Evolutionary conservation across 2,888 invertebrate genomes (phyloP).

Genomic region (Neoitamus cyanurus): DNA sequence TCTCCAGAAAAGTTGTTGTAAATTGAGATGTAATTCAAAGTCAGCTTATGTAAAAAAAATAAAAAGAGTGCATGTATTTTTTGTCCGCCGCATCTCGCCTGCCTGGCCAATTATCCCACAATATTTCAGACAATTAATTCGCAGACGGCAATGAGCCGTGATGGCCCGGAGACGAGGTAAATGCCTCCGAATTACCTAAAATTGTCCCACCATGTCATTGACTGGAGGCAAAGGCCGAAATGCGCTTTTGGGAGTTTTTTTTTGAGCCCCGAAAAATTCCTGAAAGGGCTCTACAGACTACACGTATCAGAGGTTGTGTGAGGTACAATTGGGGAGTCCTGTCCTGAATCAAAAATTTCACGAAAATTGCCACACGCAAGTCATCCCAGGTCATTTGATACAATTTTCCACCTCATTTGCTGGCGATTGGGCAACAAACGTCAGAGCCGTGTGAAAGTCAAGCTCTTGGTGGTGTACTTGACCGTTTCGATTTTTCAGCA

Average conservation of each 20-base stretch:
- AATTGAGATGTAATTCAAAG: neutral
- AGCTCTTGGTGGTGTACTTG: neutral
- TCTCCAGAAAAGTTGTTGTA: neutral
- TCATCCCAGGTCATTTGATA: conserved; percentile 66
- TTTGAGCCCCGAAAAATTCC: conserved; percentile 8
- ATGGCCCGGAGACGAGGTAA: neutral
- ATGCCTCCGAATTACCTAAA: neutral
- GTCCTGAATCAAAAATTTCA: conserved; percentile 54
- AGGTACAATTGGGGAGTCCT: conserved; percentile 24
- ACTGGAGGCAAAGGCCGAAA: neutral
- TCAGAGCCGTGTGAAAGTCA: conserved; percentile 39
- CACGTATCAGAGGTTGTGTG: conserved; percentile 21
- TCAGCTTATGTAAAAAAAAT: neutral
- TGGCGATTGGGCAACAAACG: conserved; percentile 39
- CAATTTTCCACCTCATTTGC: conserved; percentile 67
- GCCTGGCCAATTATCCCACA: neutral
- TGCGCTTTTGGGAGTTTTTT: neutral
- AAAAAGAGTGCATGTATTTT: neutral
- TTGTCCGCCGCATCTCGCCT: neutral
- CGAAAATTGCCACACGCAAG: conserved; percentile 67
- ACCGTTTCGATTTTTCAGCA: conserved; percentile 3
- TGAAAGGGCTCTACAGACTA: neutral
- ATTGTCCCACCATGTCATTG: conserved; percentile 8
- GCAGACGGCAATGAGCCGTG: neutral
- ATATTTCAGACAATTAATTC: neutral